A percentile compares a stretch with the other conserved stretches of the same genome.
Conservation (phyloP, 2,113 vertebrate species). For the Zosterops borbonicus region DNA sequence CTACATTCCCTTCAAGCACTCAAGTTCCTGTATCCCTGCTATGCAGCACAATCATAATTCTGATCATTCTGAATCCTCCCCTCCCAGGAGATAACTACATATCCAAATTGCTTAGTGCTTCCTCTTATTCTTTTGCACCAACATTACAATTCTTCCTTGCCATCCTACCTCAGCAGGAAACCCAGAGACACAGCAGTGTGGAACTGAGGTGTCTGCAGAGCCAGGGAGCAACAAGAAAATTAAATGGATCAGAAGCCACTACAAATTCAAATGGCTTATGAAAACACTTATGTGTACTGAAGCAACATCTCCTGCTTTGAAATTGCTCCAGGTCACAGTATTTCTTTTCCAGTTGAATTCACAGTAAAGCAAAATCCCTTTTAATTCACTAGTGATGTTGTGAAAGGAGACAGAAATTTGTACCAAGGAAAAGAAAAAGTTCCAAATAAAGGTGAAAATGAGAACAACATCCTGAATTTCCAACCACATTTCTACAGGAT, state of each 20-base stretch:
- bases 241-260: background rate
- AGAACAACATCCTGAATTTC: background rate
- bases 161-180: background rate
- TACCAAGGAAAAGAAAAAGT: background rate
- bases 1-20: background rate
- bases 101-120: background rate
- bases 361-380: background rate
- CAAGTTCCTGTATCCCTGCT: background rate
- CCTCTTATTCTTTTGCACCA: background rate
- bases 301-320: background rate
- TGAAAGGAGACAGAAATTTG: background rate
- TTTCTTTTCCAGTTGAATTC: background rate
- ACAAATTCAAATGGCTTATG: background rate
- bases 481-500: background rate
- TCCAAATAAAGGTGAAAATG: background rate
- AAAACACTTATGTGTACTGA: background rate
- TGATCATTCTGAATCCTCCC: background rate
- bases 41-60: background rate
- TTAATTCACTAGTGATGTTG: background rate
- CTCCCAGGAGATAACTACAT: background rate
- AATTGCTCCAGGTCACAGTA: background rate
- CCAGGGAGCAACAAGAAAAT: background rate
- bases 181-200: background rate
- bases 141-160: background rate
- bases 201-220: background rate